Base-by-base conservation (phyloP, 1,140 invertebrate species). In the Musca vetustissima region DNA sequence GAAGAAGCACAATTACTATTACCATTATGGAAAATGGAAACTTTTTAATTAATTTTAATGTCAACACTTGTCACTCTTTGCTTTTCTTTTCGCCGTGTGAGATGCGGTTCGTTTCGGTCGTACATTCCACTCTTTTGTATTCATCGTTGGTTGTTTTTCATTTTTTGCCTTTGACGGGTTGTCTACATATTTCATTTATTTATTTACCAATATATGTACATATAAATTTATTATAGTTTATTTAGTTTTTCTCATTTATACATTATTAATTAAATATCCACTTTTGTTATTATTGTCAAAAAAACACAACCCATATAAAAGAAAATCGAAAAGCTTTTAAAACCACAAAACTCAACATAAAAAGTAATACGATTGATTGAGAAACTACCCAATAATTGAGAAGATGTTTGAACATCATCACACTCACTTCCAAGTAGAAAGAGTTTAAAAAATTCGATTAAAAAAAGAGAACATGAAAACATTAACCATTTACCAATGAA, bases 261-360 rank as follows among this genome's bases (percentile, higher is more conserved):
- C 25, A 66, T 64, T 52, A 70, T 70, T 70, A 70, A 70, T 64
- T 55, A 68, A 70, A 67, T 70, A 70, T 70, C 69, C 57, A 70
- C 69, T 70, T 70, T 70, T 70, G 69, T 70, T 70, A 53, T 70
- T 70, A 53, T 70, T 70, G 28, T 67, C 19, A 17, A 67, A 67
- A 59, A 59, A 43, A 43, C 36, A 43, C 36, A 43, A 43, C 36
- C 36, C 36, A 43, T 43, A 8, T 43, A 43, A 43, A 43, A n/a
- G n/a, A 28, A 55, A 59, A 61, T 36, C 57, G 28, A 36, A 61
- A 61, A 61, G 57, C 36, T 61, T 61, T 61, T 43, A 61, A 43
- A 19, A 61, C 28, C 25, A 61, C n/a, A 59, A 61, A 61, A 61
- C 57, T 61, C 66, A 67, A 70, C 52, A 19, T 67, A 70, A 24